phyloP scores from a whole-genome alignment of 2,797 vertebrate genomes.

The Chaetodon trifasciatus region DNA sequence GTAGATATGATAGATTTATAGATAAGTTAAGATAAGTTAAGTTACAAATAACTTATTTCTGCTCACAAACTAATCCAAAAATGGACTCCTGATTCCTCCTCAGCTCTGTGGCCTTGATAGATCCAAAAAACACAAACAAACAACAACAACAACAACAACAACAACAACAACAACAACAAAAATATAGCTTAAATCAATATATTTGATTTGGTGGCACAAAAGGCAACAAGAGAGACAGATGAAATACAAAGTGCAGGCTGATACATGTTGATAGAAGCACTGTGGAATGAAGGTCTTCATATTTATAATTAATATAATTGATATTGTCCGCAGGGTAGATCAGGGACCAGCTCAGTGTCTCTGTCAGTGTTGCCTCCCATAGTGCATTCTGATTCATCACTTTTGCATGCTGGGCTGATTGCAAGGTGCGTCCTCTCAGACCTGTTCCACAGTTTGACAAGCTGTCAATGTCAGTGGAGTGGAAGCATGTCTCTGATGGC shows the following conservation, averaged over 20 bases:
- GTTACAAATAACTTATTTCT: background rate
- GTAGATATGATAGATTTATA: too few species aligned
- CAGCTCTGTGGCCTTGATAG: background rate
- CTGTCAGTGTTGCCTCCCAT: constrained; percentile 40
- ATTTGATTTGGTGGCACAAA: constrained; percentile 4
- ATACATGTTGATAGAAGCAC: constrained; percentile 15
- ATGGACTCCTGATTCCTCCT: background rate
- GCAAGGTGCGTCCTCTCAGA: constrained; percentile 65
- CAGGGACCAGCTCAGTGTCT: constrained; percentile 25
- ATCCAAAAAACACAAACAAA: background rate
- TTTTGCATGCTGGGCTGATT: constrained; percentile 70
- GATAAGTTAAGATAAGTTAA: too few species aligned
- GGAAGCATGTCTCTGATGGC: constrained; percentile 60
- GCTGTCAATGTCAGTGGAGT: constrained; percentile 69
- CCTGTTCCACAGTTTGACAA: constrained; percentile 65
- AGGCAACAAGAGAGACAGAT: background rate
- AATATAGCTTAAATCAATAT: constrained; percentile 7
- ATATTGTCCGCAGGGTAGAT: constrained; percentile 37
- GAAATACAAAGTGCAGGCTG: constrained; percentile 14
- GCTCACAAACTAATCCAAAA: background rate
- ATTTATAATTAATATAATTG: constrained; percentile 55
- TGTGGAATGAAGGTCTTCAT: constrained; percentile 12
- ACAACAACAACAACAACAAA: too few species aligned
- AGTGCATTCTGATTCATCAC: constrained; percentile 63
- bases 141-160: too few species aligned